These are phyloP conservation scores for Epirrita christyi DNA, from an alignment of 2,888 invertebrate genomes.

Conservation along the genomic window DNA sequence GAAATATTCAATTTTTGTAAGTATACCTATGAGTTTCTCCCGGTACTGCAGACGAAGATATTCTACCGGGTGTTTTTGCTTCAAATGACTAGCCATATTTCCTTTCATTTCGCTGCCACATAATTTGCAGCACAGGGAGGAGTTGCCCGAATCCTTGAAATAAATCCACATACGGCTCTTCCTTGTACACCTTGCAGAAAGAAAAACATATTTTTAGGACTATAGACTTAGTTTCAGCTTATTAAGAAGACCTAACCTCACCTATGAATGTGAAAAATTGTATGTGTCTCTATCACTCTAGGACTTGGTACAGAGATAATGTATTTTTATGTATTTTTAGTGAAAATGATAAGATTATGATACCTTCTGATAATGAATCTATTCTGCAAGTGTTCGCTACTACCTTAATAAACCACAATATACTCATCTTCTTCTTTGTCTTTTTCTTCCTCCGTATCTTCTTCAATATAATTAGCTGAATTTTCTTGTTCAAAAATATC, in stretches of 20 bases:
- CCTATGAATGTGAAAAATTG: too few relatives aligned
- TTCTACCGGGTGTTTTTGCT: neutral
- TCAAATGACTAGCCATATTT: constrained; percentile 4
- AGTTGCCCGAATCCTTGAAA: constrained; percentile 12
- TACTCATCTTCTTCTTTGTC: neutral
- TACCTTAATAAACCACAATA: neutral
- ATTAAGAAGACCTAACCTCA: too few relatives aligned
- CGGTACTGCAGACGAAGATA: neutral
- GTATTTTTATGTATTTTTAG: too few relatives aligned
- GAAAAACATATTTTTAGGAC: neutral
- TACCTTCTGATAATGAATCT: too few relatives aligned
- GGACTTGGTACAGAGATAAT: too few relatives aligned
- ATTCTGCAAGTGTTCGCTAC: too few relatives aligned
- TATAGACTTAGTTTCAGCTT: too few relatives aligned
- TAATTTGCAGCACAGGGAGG: neutral
- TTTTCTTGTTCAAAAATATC: neutral
- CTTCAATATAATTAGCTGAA: neutral
- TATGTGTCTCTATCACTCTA: too few relatives aligned
- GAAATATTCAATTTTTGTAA: neutral
- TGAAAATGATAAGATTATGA: too few relatives aligned
- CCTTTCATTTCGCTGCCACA: neutral
- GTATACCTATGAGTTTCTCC: neutral
- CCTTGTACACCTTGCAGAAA: neutral
- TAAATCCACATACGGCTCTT: constrained; percentile 15
- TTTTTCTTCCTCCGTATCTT: neutral